Evolutionary conservation across 2,888 invertebrate genomes (phyloP).

Genomic region (Ptychoptera contaminata): DNA sequence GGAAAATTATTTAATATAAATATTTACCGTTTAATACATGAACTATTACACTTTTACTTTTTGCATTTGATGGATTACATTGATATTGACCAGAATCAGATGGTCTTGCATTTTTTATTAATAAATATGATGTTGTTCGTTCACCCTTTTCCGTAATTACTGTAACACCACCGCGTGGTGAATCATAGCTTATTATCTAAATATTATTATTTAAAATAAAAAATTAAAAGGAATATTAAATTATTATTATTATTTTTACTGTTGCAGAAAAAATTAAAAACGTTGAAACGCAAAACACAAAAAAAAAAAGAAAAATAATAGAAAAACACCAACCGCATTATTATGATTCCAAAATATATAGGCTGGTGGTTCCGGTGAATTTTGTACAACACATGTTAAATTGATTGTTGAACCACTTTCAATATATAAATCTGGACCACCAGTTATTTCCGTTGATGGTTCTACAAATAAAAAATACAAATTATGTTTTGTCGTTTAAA

Average conservation of each 20-base stretch:
- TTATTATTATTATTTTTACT: constrained; percentile 1
- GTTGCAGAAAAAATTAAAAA: background rate
- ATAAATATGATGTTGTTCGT: constrained; percentile 75
- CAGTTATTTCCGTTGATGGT: constrained; percentile 81
- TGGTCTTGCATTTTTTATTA: constrained; percentile 74
- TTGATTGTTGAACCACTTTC: constrained; percentile 89
- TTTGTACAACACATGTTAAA: constrained; percentile 79
- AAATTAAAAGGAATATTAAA: constrained; percentile 1
- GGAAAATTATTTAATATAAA: constrained; percentile 4
- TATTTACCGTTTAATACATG: constrained; percentile 85
- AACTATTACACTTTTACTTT: constrained; percentile 77
- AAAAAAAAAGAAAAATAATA: background rate
- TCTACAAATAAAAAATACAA: constrained; percentile 42
- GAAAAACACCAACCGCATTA: constrained; percentile 57
- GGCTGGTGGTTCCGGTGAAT: constrained; percentile 83
- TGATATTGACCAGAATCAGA: constrained; percentile 83
- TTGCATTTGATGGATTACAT: constrained; percentile 87
- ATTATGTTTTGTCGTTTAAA: too few relatives aligned
- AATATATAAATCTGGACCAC: constrained; percentile 82
- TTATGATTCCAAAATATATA: constrained; percentile 93
- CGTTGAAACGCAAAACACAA: background rate
- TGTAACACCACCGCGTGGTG: constrained; percentile 76
- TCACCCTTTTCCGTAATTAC: constrained; percentile 84
- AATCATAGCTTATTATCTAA: constrained; percentile 88
- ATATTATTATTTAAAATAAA: constrained; percentile 4